Percentiles rank a stretch among this genome's conserved stretches.
Evolutionary conservation across 2,797 vertebrate species (phyloP).

Genomic region (Myotis findleyi): DNA sequence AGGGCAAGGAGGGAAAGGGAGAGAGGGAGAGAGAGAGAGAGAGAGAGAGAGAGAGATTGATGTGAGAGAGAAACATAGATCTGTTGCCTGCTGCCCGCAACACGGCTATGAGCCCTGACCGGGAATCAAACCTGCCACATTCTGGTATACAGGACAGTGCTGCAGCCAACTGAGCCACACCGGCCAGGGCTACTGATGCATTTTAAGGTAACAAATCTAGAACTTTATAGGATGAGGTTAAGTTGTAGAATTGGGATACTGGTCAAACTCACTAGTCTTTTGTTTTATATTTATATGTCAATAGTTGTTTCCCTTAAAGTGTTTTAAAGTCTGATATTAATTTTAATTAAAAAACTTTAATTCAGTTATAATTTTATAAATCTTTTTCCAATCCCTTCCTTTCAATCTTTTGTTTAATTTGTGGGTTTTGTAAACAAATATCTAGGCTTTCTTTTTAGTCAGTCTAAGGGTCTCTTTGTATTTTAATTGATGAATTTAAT

Average conservation of each 20-base stretch:
- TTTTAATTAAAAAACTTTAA: background rate
- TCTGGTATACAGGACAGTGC: background rate
- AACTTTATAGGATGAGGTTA: background rate
- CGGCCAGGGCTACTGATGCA: background rate
- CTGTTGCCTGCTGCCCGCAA: background rate
- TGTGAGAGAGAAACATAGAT: background rate
- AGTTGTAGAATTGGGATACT: background rate
- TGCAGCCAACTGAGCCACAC: background rate
- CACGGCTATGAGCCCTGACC: background rate
- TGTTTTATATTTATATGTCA: conserved; percentile 6
- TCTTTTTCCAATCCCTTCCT: background rate
- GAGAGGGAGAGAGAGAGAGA: background rate
- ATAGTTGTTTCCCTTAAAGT: background rate
- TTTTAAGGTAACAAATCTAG: background rate
- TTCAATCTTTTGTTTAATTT: conserved; percentile 6
- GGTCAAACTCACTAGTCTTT: background rate
- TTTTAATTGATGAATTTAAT: conserved; percentile 9
- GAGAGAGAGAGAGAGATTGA: background rate
- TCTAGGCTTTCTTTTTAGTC: conserved; percentile 25
- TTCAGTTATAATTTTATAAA: conserved; percentile 1
- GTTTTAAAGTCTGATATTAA: conserved; percentile 2
- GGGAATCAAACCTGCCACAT: background rate
- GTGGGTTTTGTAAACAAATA: conserved; percentile 26
- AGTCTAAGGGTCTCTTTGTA: background rate
- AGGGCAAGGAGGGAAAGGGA: no score